Conservation (phyloP, 53 echinoderm and acorn worm genomes). For the Astropecten irregularis region DNA sequence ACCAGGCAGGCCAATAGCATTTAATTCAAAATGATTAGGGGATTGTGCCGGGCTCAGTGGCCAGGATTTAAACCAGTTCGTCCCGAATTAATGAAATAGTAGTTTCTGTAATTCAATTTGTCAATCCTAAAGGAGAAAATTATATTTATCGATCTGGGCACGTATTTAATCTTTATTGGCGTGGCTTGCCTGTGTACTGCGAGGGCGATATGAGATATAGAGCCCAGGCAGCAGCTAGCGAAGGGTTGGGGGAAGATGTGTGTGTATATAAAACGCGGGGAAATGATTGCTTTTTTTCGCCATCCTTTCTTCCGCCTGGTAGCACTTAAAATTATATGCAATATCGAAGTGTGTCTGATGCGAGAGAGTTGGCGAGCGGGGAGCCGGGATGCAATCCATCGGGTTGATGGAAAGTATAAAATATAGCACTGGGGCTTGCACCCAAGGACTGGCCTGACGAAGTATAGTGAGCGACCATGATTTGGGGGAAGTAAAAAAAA, state of each 20-base stretch:
- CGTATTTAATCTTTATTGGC: slow-evolving; percentile 72
- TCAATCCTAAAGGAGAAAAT: slow-evolving; percentile 76
- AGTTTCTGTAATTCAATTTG: slow-evolving; percentile 86
- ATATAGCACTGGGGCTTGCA: background rate
- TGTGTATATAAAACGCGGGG: background rate
- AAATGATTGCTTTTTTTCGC: slow-evolving; percentile 8
- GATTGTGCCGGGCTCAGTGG: slow-evolving; percentile 19
- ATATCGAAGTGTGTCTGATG: slow-evolving; percentile 32
- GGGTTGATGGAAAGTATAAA: background rate
- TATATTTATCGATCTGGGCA: slow-evolving; percentile 72
- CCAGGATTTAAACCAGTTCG: slow-evolving; percentile 80
- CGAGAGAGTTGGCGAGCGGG: background rate
- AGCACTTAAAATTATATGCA: slow-evolving; percentile 48
- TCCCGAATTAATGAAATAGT: slow-evolving; percentile 88
- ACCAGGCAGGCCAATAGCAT: background rate
- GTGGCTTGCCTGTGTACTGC: slow-evolving; percentile 29
- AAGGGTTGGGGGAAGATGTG: background rate
- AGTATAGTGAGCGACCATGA: too few species aligned
- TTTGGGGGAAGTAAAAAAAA: too few species aligned
- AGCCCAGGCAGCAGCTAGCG: background rate
- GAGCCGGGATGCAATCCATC: too few species aligned
- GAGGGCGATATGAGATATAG: background rate
- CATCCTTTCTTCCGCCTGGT: slow-evolving; percentile 52
- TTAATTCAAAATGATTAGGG: slow-evolving; percentile 69
- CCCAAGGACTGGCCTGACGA: background rate